A percentile compares a stretch with the other conserved stretches of the same genome.
phyloP scores from a whole-genome alignment of 2,113 vertebrate species.

The Aldabrachelys gigantea region DNA sequence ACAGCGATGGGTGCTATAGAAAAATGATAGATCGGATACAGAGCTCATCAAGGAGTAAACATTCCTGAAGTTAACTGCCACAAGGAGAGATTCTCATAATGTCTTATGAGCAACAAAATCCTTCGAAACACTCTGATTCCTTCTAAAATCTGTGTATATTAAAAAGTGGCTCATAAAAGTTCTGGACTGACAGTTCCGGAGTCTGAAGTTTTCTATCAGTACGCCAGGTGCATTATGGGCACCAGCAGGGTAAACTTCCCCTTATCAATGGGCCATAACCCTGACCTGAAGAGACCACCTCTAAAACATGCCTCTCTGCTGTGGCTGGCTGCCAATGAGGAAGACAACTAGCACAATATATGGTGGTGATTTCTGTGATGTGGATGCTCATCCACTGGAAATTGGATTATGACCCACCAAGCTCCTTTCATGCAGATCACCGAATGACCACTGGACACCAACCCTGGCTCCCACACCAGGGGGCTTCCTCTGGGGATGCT shows the following conservation, averaged over 20 bases:
- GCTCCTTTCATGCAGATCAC: neutral
- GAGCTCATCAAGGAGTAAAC: neutral
- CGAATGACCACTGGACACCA: neutral
- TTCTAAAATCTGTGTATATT: neutral
- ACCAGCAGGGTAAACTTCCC: neutral
- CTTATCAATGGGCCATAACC: neutral
- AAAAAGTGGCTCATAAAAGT: neutral
- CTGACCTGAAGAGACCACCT: neutral
- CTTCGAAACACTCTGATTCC: neutral
- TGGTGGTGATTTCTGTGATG: neutral
- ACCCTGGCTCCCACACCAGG: neutral
- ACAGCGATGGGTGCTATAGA: neutral
- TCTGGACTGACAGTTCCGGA: accelerated
- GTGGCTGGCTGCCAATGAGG: neutral
- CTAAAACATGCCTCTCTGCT: neutral
- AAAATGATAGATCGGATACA: neutral
- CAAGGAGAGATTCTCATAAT: neutral
- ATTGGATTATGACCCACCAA: neutral
- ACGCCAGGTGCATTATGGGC: neutral
- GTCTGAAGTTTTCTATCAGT: accelerated
- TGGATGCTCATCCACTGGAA: neutral
- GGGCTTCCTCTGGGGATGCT: too few species aligned
- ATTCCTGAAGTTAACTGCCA: neutral
- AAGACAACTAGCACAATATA: neutral
- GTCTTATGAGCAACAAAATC: accelerated